phyloP scores from a whole-genome alignment of 2,797 vertebrate species.

The Pygocentrus nattereri region DNA sequence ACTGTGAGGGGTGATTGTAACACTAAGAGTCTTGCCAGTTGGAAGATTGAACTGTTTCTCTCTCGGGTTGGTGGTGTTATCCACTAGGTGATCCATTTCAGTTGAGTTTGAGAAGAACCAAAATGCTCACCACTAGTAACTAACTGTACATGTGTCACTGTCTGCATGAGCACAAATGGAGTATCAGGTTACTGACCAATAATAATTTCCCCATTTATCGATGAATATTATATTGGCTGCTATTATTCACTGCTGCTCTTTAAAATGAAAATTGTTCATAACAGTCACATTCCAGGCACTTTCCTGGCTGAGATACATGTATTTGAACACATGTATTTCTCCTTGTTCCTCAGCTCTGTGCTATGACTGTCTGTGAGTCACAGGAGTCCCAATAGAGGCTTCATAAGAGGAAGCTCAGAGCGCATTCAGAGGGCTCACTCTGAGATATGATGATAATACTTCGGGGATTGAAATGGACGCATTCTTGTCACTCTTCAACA shows the following conservation, averaged over 20 bases:
- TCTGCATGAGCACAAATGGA: neutral
- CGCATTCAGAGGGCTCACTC: constrained; percentile 15
- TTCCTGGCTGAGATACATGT: neutral
- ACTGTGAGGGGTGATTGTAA: no score
- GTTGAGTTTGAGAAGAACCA: neutral
- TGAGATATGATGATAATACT: constrained; percentile 28
- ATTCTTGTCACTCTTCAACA: constrained; percentile 8
- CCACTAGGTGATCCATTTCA: neutral
- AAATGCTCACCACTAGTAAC: neutral
- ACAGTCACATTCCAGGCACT: neutral
- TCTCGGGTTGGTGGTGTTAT: neutral
- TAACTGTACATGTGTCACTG: neutral
- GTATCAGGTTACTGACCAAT: no score
- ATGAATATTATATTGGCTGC: no score
- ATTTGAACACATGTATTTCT: constrained; percentile 20
- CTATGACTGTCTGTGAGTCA: constrained; percentile 15
- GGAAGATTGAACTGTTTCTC: neutral
- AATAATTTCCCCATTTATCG: no score
- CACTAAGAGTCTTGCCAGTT: neutral
- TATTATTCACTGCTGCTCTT: neutral
- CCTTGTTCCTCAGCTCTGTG: neutral
- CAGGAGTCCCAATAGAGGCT: constrained; percentile 3
- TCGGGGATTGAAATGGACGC: constrained; percentile 7
- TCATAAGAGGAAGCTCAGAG: constrained; percentile 6
- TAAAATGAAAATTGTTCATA: neutral